Evolutionary conservation across 2,113 vertebrate species (phyloP), one percentile per base, ranked within the genome.

Genomic region (Sinocyclocheilus maitianheensis): DNA sequence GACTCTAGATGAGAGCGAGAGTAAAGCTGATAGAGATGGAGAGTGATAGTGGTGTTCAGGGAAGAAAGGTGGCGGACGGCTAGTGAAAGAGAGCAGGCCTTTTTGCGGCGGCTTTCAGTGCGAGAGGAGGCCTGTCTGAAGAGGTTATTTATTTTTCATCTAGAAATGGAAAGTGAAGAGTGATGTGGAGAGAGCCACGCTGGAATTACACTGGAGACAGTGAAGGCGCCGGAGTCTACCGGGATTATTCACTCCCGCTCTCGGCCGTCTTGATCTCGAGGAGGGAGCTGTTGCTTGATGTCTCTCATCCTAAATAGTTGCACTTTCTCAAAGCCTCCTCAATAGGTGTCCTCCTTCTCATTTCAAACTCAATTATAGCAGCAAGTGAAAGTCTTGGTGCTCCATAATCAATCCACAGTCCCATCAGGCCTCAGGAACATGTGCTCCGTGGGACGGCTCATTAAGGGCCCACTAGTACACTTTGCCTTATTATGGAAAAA

Each of bases 111-210:
- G 90, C 88, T 90, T 90, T 92, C 85, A 77, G 77, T 90, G 88
- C 22, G 89, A 90, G 84, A 90, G 85, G 86, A 83, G 88, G 89
- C 69, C 48, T 78, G 46, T 93, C 92, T 93, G 89, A 92, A 91
- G 88, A 94, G 91, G 90, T 93, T 94, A 94, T 94, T 94, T 94
- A 93, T 93, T 93, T 94, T 94, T 94, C 92, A 94, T 94, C 90
- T 90, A 86, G 48, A 89, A 89, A 91, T 92, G 89, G 89, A 92
- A 92, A 91, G 89, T 92, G 90, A 93, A 91, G 88, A 93, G 88
- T 65, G 26, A 83, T 75, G 51, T 74, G 89, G 83, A 81, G 86
- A 86, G 87, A 90, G 85, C 79, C 91, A 89, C 88, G 55, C 86
- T 69, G 91, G 92, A 92, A 91, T 92, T 85, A 90, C 89, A 91